phyloP scores from a whole-genome alignment of 2,113 vertebrate genomes.

The Garra rufa region DNA sequence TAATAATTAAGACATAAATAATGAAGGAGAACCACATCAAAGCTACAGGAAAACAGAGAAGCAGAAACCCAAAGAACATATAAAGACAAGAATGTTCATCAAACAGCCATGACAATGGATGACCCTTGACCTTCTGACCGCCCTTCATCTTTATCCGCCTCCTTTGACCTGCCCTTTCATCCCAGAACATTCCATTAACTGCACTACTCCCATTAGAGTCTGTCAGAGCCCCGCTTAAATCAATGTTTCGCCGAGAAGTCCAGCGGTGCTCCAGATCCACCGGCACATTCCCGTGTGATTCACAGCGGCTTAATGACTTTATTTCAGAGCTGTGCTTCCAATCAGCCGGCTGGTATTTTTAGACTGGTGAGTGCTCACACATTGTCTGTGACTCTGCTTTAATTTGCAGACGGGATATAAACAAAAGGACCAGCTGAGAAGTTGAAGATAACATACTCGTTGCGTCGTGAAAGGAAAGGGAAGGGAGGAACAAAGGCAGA shows the following conservation, averaged over 20 bases:
- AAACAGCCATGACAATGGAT: slow-evolving; percentile 36
- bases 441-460: slow-evolving; percentile 6
- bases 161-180: slow-evolving; percentile 27
- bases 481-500: slow-evolving; percentile 3
- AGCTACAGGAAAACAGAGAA: background rate
- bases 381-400: slow-evolving; percentile 26
- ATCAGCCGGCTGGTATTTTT: slow-evolving; percentile 37
- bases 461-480: background rate
- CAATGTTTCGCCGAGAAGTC: slow-evolving; percentile 11
- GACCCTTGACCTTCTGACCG: slow-evolving; percentile 38
- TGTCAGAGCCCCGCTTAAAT: background rate
- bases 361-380: background rate
- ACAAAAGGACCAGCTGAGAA: slow-evolving; percentile 18
- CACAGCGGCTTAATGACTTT: slow-evolving; percentile 34
- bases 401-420: slow-evolving; percentile 28
- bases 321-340: background rate
- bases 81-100: slow-evolving; percentile 38
- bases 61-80: background rate
- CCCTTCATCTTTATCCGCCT: slow-evolving; percentile 33
- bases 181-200: slow-evolving; percentile 50
- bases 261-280: background rate
- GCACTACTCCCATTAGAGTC: slow-evolving; percentile 2
- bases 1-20: background rate
- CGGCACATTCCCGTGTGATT: slow-evolving; percentile 5
- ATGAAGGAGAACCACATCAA: background rate